Evolutionary conservation across 64 coral and sea anemone species (phyloP).

Genomic region (Actinia tenebrosa): DNA sequence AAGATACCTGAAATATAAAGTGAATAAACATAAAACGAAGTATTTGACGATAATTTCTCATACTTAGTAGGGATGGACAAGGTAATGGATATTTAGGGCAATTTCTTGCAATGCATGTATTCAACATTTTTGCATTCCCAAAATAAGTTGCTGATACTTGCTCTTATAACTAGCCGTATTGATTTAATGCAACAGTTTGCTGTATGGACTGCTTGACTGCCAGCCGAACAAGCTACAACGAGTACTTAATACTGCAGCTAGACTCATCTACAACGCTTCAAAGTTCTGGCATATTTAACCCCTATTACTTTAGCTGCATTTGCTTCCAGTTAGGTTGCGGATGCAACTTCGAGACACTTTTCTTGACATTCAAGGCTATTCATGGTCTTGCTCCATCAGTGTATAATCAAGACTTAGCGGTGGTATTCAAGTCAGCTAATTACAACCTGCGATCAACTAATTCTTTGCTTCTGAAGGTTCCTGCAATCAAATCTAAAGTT

Average conservation of each 20-base stretch:
- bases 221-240: slow-evolving; percentile 33
- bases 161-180: slow-evolving; percentile 18
- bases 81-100: too few relatives aligned
- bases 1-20: too few relatives aligned
- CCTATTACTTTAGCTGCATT: slow-evolving; percentile 29
- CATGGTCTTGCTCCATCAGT: too few relatives aligned
- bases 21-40: too few relatives aligned
- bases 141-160: slow-evolving; percentile 35
- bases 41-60: too few relatives aligned
- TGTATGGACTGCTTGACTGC: slow-evolving; percentile 23
- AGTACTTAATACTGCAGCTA: slow-evolving; percentile 29
- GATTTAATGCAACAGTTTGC: slow-evolving; percentile 35
- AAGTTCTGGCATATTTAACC: slow-evolving; percentile 30
- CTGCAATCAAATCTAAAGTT: slow-evolving; percentile 26
- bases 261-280: slow-evolving; percentile 9
- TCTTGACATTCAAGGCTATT: slow-evolving; percentile 27
- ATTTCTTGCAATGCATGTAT: too few relatives aligned
- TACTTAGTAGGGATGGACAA: too few relatives aligned
- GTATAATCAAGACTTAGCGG: slow-evolving; percentile 11
- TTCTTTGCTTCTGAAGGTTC: slow-evolving; percentile 12
- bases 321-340: slow-evolving; percentile 32
- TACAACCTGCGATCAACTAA: slow-evolving; percentile 26
- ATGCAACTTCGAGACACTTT: slow-evolving; percentile 20
- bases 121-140: too few relatives aligned
- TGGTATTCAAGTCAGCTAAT: background rate